Base-by-base conservation (phyloP, 2,888 invertebrate species). In the Microdon myrmicae region DNA sequence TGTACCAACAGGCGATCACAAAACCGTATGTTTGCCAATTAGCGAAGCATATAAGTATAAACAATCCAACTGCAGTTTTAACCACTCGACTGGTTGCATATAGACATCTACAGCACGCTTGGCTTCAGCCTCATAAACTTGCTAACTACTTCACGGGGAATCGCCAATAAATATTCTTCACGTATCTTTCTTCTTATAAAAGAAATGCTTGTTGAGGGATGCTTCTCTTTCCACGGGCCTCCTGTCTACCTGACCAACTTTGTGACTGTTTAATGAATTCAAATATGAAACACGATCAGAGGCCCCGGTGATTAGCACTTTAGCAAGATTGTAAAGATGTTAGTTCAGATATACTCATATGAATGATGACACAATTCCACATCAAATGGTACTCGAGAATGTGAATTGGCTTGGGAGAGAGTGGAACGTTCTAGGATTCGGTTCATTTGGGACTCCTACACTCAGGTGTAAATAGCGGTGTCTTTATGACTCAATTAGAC, bases 41-140 rank as follows among this genome's bases (percentile, higher is more conserved):
- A 32, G 31, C 20, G 44, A 64, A 16, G 32, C 61, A 49, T 29
- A 51, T 47, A 64, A 64, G 49, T 64, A 64, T 31, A 51, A 56
- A 56, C 61, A 56, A 20, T 17, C 51, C 51, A 64, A 64, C 61
- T 64, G 61, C 61, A 64, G 45, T 64, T 56, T 51, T 64, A 56
- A 45, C 51, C 61, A 64, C 61, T 64, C 56, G 22, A 56, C 49
- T 64, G 61, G 39, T 19, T 34, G 38, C 45, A 37, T 19, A n/a
- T 38, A 20, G 19, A 10, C 10, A 34, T 31, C 25, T 14, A 7
- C 17, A 6, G 4, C 12, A 19, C 20, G 31, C 48, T 43, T 60
- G 48, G 48, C 34, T 43, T 49, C 48, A 47, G 37, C 47, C 47
- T 32, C 55, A 61, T 61, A 61, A 55, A 61, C 55, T 55, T 55